Evolutionary conservation across 2,888 invertebrate genomes (phyloP).

Genomic region (Drosophila rellima): DNA sequence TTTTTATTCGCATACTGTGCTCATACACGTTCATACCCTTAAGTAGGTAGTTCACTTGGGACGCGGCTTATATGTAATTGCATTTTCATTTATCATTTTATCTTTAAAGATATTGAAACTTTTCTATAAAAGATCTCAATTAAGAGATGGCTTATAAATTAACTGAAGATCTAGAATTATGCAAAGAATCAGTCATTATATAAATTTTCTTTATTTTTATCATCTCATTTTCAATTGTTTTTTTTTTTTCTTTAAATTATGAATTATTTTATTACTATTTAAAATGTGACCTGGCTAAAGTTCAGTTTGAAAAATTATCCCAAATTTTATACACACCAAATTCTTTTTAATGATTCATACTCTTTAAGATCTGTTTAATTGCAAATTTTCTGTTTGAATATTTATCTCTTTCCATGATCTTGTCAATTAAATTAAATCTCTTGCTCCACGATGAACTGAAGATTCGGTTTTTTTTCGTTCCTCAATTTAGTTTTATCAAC

Average conservation of each 20-base stretch:
- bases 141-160: neutral
- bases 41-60: conserved; percentile 5
- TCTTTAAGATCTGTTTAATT: too few relatives aligned
- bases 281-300: neutral
- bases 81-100: too few relatives aligned
- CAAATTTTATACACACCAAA: neutral
- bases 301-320: neutral
- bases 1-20: conserved; percentile 22
- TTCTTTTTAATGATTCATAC: too few relatives aligned
- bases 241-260: too few relatives aligned
- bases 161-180: neutral
- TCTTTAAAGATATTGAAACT: too few relatives aligned
- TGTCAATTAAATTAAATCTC: neutral
- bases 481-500: neutral
- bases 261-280: too few relatives aligned
- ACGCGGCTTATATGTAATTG: too few relatives aligned
- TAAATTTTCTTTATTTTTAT: neutral
- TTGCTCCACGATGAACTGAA: neutral
- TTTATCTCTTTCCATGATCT: neutral
- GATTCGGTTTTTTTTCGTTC: neutral
- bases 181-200: neutral
- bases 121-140: neutral
- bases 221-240: too few relatives aligned
- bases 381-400: neutral
- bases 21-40: conserved; percentile 16